Conservation (phyloP, 2,888 invertebrate genomes). For the Octonoba sinensis region DNA sequence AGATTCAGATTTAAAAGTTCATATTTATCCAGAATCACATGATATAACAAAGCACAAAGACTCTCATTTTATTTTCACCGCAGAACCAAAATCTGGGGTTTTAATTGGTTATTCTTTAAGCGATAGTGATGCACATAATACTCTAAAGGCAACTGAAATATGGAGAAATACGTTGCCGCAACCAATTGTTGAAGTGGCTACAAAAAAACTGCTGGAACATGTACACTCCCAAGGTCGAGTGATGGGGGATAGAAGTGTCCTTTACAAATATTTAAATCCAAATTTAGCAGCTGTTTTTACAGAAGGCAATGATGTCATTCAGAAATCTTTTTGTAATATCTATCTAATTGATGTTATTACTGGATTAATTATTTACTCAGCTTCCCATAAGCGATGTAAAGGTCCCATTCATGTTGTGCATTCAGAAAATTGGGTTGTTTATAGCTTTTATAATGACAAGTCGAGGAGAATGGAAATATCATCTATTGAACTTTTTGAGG, state of each 20-base stretch:
- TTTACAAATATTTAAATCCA: conserved; percentile 98
- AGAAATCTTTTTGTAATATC: conserved; percentile 85
- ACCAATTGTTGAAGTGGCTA: conserved; percentile 70
- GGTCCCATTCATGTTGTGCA: conserved; percentile 90
- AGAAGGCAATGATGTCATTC: conserved; percentile 79
- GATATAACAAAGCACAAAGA: conserved; percentile 69
- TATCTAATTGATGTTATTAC: conserved; percentile 92
- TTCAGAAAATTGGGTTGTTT: conserved; percentile 95
- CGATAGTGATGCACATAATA: conserved; percentile 73
- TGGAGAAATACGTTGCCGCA: conserved; percentile 84
- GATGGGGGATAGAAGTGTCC: conserved; percentile 92
- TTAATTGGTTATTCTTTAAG: conserved; percentile 78
- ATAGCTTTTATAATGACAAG: conserved; percentile 89
- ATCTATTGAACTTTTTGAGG: conserved; percentile 95
- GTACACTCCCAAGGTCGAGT: conserved; percentile 84
- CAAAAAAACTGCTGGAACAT: conserved; percentile 69
- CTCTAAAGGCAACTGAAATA: conserved; percentile 76
- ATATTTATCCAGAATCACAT: conserved; percentile 70
- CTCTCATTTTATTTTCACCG: conserved; percentile 78
- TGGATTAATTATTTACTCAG: conserved; percentile 87
- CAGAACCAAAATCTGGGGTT: conserved; percentile 75
- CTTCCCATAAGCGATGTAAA: conserved; percentile 85
- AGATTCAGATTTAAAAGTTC: conserved; percentile 76
- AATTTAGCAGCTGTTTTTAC: conserved; percentile 91
- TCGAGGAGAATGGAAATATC: conserved; percentile 92